Conservation (phyloP, 2,797 vertebrate species). For the Xenops minutus region DNA sequence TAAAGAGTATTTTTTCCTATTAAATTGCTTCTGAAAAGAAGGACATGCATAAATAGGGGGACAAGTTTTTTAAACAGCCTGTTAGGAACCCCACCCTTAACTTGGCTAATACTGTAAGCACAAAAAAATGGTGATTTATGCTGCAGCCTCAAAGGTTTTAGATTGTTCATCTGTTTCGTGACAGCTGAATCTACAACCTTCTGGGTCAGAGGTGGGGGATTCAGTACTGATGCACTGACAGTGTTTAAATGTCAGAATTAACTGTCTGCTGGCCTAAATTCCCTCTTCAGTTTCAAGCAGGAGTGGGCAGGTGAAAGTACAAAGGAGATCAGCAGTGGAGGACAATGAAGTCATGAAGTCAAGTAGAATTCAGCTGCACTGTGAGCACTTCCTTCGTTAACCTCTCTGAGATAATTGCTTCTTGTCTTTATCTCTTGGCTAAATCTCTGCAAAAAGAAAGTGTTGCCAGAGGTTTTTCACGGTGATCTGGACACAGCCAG, state of each 20-base stretch:
- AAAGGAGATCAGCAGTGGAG: background rate
- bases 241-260: background rate
- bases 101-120: background rate
- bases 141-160: background rate
- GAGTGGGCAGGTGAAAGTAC: background rate
- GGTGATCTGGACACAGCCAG: background rate
- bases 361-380: background rate
- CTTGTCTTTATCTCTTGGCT: background rate
- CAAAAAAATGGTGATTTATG: background rate
- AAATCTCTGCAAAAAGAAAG: background rate
- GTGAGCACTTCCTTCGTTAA: background rate
- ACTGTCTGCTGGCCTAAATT: background rate
- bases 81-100: background rate
- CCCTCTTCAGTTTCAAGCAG: background rate
- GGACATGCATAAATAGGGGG: background rate
- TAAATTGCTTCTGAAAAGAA: conserved; percentile 10
- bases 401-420: background rate
- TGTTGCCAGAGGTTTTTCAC: background rate
- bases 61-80: background rate
- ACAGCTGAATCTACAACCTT: background rate
- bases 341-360: background rate
- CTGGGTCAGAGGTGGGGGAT: background rate
- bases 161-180: background rate
- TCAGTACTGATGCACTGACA: background rate
- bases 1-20: background rate